Conservation (phyloP, 2,888 invertebrate genomes). For the Xylota sylvarum region DNA sequence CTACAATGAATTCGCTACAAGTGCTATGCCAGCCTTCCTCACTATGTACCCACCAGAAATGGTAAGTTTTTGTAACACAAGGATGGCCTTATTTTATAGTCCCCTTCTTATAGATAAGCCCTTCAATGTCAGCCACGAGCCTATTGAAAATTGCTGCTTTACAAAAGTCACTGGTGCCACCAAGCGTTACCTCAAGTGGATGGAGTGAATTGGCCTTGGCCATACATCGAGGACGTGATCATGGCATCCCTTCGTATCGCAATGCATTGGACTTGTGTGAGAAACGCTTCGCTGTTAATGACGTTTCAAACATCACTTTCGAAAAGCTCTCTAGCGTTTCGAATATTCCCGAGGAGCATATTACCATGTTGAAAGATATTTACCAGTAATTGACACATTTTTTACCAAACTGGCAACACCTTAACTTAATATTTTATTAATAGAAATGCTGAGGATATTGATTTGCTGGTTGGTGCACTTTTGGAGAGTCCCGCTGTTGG, state of each 20-base stretch:
- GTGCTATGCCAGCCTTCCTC: conserved; percentile 90
- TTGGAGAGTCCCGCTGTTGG: conserved; percentile 92
- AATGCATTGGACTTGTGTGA: conserved; percentile 89
- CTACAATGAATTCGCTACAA: conserved; percentile 91
- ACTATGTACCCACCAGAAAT: conserved; percentile 91
- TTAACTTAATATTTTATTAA: conserved; percentile 78
- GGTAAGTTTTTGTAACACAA: conserved; percentile 85
- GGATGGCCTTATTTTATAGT: background rate
- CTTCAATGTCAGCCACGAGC: conserved; percentile 87
- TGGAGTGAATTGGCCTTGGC: conserved; percentile 86
- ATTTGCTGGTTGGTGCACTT: conserved; percentile 93
- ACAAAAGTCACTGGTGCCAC: conserved; percentile 82
- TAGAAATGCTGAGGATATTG: conserved; percentile 91
- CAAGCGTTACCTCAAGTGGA: conserved; percentile 85
- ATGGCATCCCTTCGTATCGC: conserved; percentile 91
- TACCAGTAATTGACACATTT: conserved; percentile 86
- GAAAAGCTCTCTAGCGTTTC: conserved; percentile 80
- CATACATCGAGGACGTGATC: conserved; percentile 90
- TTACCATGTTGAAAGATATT: conserved; percentile 88
- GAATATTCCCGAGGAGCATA: conserved; percentile 85
- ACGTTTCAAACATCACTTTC: conserved; percentile 81
- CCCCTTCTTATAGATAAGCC: conserved; percentile 85
- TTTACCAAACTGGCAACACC: background rate
- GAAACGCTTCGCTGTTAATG: conserved; percentile 79
- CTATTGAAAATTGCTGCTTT: conserved; percentile 88